phyloP scores from a whole-genome alignment of 92 coral and sea anemone species.

The Phenganax stokvisi region DNA sequence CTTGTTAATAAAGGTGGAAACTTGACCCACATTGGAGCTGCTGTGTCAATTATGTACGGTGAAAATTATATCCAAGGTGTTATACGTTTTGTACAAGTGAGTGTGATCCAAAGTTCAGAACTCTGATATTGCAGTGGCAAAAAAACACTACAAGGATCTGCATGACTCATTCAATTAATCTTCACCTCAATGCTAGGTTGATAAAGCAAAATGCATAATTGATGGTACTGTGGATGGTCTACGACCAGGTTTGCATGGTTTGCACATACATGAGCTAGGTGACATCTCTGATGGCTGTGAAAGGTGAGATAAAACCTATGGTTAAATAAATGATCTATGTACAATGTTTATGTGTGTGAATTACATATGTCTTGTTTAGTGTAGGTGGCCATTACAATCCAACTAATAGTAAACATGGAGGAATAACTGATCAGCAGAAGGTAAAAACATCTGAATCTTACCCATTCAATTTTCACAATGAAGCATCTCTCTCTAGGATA shows the following conservation, averaged over 20 bases:
- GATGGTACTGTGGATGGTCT: constrained; percentile 95
- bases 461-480: not conserved
- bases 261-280: constrained; percentile 88
- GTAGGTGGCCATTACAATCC: constrained; percentile 92
- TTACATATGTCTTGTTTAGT: constrained; percentile 32
- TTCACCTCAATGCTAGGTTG: constrained; percentile 49
- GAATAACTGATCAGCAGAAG: constrained; percentile 66
- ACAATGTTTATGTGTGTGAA: not conserved
- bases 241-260: constrained; percentile 74
- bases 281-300: constrained; percentile 78
- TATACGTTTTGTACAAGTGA: constrained; percentile 78
- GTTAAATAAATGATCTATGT: not conserved
- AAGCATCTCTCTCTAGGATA: not conserved
- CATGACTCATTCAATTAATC: not conserved
- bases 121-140: not conserved
- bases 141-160: not conserved
- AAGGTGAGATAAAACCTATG: constrained; percentile 48
- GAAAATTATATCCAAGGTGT: constrained; percentile 58
- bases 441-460: constrained; percentile 40
- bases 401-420: constrained; percentile 63
- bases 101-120: not conserved
- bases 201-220: constrained; percentile 67
- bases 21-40: constrained; percentile 73
- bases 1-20: constrained; percentile 20
- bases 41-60: constrained; percentile 79